These are phyloP conservation scores for Hystrix brachyura DNA, from an alignment of 2,113 vertebrate genomes.

Conservation along the genomic window DNA sequence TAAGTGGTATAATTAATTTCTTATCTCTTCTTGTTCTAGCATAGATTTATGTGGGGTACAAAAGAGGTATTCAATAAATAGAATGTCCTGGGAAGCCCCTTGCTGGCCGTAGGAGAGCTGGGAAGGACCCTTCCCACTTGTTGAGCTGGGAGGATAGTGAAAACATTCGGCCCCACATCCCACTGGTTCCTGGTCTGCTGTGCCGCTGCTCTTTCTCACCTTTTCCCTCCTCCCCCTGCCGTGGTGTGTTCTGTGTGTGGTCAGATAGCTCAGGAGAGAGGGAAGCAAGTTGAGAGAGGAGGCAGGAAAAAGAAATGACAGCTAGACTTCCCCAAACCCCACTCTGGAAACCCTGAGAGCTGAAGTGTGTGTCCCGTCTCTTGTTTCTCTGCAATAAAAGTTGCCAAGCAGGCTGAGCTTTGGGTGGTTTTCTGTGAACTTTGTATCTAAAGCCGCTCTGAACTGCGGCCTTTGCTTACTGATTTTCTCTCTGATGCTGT, in stretches of 20 bases:
- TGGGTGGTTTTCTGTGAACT: background rate
- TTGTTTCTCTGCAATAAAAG: background rate
- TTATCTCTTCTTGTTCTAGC: constrained; percentile 4
- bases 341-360: background rate
- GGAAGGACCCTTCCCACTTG: background rate
- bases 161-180: background rate
- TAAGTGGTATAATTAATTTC: background rate
- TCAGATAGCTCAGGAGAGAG: background rate
- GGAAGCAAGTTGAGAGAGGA: background rate
- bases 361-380: background rate
- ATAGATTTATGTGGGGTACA: background rate
- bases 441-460: background rate
- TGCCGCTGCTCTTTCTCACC: background rate
- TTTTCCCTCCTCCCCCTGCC: background rate
- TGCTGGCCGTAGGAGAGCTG: background rate
- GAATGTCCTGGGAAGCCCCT: background rate
- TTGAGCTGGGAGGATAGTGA: background rate
- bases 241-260: background rate
- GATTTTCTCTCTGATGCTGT: background rate
- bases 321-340: background rate
- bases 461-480: fast-evolving
- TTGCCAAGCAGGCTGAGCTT: background rate
- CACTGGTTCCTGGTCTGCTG: background rate
- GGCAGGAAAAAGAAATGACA: background rate
- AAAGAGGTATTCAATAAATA: background rate